Evolutionary conservation across 2,888 invertebrate genomes (phyloP), one percentile per base, ranked within the genome.

Genomic region (Crossocerus cetratus): DNA sequence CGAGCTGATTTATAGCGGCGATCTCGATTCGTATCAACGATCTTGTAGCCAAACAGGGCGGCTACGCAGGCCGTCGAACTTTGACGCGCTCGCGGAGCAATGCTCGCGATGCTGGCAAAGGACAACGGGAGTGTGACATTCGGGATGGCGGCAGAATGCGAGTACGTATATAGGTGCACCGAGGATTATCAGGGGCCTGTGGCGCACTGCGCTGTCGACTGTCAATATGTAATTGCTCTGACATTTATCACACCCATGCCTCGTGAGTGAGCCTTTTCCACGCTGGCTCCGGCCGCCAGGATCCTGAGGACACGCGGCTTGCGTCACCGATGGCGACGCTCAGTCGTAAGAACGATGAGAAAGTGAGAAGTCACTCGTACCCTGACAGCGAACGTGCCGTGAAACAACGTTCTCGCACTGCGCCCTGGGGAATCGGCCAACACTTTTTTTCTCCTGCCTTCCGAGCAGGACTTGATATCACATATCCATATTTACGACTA

Each of bases 141-240:
- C 14, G 53, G 13, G 53, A 22, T 11, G 32, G n/a, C 32, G 32
- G 62, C 11, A 32, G 22, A 59, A 45, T 65, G 22, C 53, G 14
- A 49, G 60, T 11, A 45, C 8, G 53, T 43, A 44, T 58, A 55
- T 22, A 32, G 32, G 72, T 69, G 69, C 69, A 60, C 65, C 57
- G 71, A 14, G 49, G 4, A 49, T 49, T 49, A 49, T 49, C 49
- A 49, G n/a, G 4, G 32, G 32, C 32, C 32, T 14, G n/a, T 49
- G 16, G 49, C 49, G 49, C 14, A 49, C 59, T 64, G 67, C 71
- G 72, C 69, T 65, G 75, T 70, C 73, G 66, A 69, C 77, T 81
- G 85, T 84, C 85, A 72, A 85, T 86, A 83, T 80, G 79, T 84
- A 85, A 86, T 86, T 83, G 83, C 78, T 78, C 78, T 69, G 83